phyloP scores from a whole-genome alignment of 1,140 invertebrate genomes.

The Aphaenogaster rudis region DNA sequence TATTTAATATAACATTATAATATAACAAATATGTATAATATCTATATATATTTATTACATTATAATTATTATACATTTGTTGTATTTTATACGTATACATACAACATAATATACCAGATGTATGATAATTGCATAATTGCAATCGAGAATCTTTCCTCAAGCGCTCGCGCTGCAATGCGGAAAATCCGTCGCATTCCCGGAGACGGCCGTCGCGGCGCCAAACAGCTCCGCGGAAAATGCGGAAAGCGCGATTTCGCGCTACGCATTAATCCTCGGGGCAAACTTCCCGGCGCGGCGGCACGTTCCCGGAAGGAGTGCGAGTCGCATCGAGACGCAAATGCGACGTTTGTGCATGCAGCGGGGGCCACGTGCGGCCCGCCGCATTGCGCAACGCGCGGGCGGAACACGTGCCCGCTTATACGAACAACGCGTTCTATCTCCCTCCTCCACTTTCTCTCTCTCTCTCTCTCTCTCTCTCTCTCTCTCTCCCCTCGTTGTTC shows the following conservation, averaged over 20 bases:
- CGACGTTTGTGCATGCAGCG: conserved; percentile 23
- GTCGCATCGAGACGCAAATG: conserved; percentile 16
- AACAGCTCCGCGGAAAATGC: background rate
- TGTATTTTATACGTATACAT: background rate
- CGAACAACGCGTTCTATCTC: conserved; percentile 52
- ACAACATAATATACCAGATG: no score
- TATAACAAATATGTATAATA: no score
- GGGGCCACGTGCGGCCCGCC: conserved; percentile 73
- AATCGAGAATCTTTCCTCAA: background rate
- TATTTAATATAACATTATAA: no score
- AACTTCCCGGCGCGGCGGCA: background rate
- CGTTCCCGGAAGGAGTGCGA: conserved; percentile 10
- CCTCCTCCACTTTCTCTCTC: conserved; percentile 20
- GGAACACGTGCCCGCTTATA: conserved; percentile 70
- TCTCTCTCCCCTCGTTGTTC: background rate
- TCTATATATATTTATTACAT: no score
- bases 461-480: background rate
- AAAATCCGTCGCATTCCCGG: background rate
- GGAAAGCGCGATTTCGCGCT: background rate
- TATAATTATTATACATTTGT: background rate
- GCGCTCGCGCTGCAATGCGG: conserved; percentile 8
- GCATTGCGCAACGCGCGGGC: conserved; percentile 69
- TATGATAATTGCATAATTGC: background rate
- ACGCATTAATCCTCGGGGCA: conserved; percentile 7
- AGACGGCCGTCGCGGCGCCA: background rate